A percentile compares a stretch with the other conserved stretches of the same genome.
phyloP scores from a whole-genome alignment of 2,888 invertebrate species.

The Halictus quadricinctus region DNA sequence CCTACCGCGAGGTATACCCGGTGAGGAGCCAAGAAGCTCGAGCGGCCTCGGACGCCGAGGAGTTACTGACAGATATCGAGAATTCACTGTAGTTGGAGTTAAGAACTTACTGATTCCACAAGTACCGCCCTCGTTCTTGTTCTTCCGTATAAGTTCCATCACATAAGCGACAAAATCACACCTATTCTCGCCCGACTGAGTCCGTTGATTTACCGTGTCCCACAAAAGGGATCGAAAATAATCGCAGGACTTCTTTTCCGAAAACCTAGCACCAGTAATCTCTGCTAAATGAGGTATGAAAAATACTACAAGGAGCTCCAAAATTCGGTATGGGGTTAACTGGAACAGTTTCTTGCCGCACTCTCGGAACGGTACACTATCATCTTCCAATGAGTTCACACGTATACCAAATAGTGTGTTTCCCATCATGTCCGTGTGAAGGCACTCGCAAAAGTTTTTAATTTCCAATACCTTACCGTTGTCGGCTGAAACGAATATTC shows the following conservation, averaged over 20 bases:
- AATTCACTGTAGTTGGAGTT: neutral
- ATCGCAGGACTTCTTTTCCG: slow-evolving; percentile 74
- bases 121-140: slow-evolving; percentile 50
- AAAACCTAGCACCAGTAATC: slow-evolving; percentile 78
- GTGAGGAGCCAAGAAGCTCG: too few species aligned
- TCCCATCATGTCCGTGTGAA: slow-evolving; percentile 82
- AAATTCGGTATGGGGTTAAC: slow-evolving; percentile 75
- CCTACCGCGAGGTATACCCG: too few species aligned
- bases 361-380: slow-evolving; percentile 81
- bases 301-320: slow-evolving; percentile 81
- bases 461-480: slow-evolving; percentile 69
- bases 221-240: slow-evolving; percentile 82
- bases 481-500: slow-evolving; percentile 45
- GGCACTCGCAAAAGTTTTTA: slow-evolving; percentile 75
- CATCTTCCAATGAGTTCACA: slow-evolving; percentile 82
- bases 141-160: slow-evolving; percentile 77
- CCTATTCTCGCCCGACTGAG: slow-evolving; percentile 78
- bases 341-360: slow-evolving; percentile 81
- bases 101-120: slow-evolving; percentile 58
- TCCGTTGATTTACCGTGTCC: slow-evolving; percentile 81
- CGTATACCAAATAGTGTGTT: slow-evolving; percentile 83
- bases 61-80: too few species aligned
- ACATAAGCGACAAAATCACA: slow-evolving; percentile 83
- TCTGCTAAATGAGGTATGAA: slow-evolving; percentile 81
- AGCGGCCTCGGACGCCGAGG: too few species aligned